Percentiles rank a stretch among this genome's conserved stretches.
phyloP scores from a whole-genome alignment of 2,113 vertebrate species.

The Solenodon paradoxus region DNA sequence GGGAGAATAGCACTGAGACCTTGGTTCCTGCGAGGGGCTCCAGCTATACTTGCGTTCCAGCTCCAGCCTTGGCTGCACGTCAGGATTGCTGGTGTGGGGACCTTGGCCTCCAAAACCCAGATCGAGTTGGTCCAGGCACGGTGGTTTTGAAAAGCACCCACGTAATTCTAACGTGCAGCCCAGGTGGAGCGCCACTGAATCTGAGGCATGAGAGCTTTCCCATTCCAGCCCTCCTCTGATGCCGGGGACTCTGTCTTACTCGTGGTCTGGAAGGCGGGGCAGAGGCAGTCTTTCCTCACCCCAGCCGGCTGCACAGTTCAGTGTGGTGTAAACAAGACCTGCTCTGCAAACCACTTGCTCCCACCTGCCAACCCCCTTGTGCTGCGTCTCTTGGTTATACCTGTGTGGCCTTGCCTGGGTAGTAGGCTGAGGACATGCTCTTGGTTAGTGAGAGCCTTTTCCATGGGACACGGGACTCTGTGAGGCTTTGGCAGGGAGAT shows the following conservation, averaged over 20 bases:
- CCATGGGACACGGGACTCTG: no score
- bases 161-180: not conserved
- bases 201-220: not conserved
- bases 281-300: not conserved
- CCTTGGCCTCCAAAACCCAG: not conserved
- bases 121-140: not conserved
- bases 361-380: fast-evolving
- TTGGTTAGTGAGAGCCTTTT: not conserved
- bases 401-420: not conserved
- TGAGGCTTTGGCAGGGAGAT: not conserved
- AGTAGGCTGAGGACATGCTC: not conserved
- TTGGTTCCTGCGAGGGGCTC: fast-evolving
- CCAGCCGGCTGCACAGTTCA: no score
- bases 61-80: not conserved
- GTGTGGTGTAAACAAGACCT: no score
- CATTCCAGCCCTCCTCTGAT: not conserved
- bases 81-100: not conserved
- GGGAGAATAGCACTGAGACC: slow-evolving; percentile 68
- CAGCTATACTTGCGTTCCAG: not conserved
- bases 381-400: not conserved
- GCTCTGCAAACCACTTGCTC: no score
- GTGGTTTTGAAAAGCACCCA: not conserved
- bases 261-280: not conserved
- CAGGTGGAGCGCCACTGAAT: not conserved
- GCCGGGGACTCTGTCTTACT: not conserved